phyloP scores from a whole-genome alignment of 1,140 invertebrate genomes.

The Euwallacea fornicatus region DNA sequence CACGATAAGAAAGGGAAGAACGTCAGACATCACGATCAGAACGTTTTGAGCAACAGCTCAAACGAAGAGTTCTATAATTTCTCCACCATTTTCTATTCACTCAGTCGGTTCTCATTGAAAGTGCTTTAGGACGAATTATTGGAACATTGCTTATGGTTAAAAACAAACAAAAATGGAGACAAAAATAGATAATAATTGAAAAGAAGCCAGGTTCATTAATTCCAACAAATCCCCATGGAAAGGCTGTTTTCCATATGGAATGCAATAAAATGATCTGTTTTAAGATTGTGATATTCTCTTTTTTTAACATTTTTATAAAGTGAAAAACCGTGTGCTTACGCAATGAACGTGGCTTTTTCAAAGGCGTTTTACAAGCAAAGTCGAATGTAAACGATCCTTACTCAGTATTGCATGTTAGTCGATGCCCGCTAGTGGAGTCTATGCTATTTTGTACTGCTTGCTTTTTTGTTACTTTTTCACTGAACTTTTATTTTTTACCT shows the following conservation, averaged over 20 bases:
- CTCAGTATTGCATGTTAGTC: slow-evolving; percentile 47
- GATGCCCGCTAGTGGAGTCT: slow-evolving; percentile 44
- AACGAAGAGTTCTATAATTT: too few relatives aligned
- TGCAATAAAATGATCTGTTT: slow-evolving; percentile 44
- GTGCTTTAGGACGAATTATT: too few relatives aligned
- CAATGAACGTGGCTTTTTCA: slow-evolving; percentile 37
- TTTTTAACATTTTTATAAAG: slow-evolving; percentile 35
- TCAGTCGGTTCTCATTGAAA: too few relatives aligned
- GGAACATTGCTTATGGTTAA: not conserved
- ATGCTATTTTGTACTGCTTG: slow-evolving; percentile 48
- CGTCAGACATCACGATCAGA: too few relatives aligned
- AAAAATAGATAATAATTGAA: slow-evolving; percentile 14
- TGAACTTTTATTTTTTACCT: slow-evolving; percentile 50
- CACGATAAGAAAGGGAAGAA: too few relatives aligned
- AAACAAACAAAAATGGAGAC: not conserved
- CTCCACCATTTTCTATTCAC: too few relatives aligned
- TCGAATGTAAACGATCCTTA: slow-evolving; percentile 13
- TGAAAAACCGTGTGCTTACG: slow-evolving; percentile 21
- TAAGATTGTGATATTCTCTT: slow-evolving; percentile 43
- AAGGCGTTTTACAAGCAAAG: not conserved
- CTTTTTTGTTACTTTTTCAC: slow-evolving; percentile 51
- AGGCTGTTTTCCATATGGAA: slow-evolving; percentile 31
- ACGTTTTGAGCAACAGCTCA: too few relatives aligned
- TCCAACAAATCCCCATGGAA: slow-evolving; percentile 2
- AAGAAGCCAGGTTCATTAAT: slow-evolving; percentile 31